Conservation (phyloP, 2,797 vertebrate species). For the Danio choprae region DNA sequence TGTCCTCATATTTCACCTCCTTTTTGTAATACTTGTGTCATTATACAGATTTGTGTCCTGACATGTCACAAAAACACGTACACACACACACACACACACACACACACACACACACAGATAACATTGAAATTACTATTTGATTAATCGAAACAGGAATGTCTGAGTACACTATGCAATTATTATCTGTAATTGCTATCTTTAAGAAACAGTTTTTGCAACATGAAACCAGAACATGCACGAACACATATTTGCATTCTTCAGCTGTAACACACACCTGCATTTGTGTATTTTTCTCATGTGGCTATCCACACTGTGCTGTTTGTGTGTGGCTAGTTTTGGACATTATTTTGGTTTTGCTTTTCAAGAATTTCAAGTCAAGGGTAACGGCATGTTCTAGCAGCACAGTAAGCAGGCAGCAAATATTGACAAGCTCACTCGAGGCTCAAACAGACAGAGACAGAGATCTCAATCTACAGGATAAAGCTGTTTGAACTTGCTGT, state of each 20-base stretch:
- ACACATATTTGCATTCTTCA: conserved; percentile 22
- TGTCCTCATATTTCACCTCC: too few species aligned
- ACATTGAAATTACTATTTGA: background rate
- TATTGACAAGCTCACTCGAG: conserved; percentile 70
- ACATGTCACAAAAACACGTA: too few species aligned
- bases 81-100: background rate
- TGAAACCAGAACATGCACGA: background rate
- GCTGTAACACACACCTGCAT: background rate
- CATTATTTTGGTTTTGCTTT: background rate
- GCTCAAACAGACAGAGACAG: conserved; percentile 57
- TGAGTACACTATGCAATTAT: background rate
- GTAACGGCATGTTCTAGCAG: conserved; percentile 29
- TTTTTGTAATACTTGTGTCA: too few species aligned
- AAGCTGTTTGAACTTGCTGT: conserved; percentile 34
- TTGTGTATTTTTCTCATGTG: conserved; percentile 23
- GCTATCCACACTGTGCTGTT: conserved; percentile 34
- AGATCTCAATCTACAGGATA: conserved; percentile 17
- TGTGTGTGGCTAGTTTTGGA: conserved; percentile 48
- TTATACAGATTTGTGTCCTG: too few species aligned
- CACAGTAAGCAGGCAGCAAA: conserved; percentile 57
- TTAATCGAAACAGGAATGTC: background rate
- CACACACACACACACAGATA: background rate
- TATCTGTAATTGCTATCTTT: conserved; percentile 15
- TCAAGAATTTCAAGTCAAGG: conserved; percentile 28
- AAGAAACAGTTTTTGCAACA: background rate